Evolutionary conservation across 2,888 invertebrate genomes (phyloP).

Genomic region (Ischnus inquisitorius): DNA sequence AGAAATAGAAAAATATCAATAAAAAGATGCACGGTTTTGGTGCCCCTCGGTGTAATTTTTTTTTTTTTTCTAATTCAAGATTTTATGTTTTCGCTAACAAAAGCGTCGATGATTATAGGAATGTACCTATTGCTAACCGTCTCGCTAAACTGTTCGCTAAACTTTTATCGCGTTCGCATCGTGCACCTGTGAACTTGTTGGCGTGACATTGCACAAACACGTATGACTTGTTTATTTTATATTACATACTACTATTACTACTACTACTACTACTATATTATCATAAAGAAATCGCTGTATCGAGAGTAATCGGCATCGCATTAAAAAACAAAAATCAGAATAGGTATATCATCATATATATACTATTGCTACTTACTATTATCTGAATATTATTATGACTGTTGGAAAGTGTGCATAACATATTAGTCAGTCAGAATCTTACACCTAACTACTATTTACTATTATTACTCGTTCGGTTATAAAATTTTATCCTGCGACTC

Average conservation of each 20-base stretch:
- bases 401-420: slow-evolving; percentile 42
- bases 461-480: slow-evolving; percentile 34
- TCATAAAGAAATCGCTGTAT: slow-evolving; percentile 53
- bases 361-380: slow-evolving; percentile 36
- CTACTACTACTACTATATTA: slow-evolving; percentile 22
- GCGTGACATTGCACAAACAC: slow-evolving; percentile 79
- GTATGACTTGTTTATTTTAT: slow-evolving; percentile 75
- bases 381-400: slow-evolving; percentile 44
- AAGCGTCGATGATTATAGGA: not conserved
- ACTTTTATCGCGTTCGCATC: slow-evolving; percentile 74
- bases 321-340: slow-evolving; percentile 45
- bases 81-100: not conserved
- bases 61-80: not conserved
- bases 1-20: too few species aligned
- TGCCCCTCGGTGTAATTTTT: too few species aligned
- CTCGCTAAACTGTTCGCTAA: slow-evolving; percentile 20
- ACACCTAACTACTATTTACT: slow-evolving; percentile 23
- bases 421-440: slow-evolving; percentile 34
- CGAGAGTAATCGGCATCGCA: slow-evolving; percentile 61
- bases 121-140: not conserved
- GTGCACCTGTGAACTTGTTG: slow-evolving; percentile 80
- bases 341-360: slow-evolving; percentile 58
- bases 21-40: slow-evolving; percentile 5
- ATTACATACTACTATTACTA: slow-evolving; percentile 52
- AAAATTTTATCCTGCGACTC: slow-evolving; percentile 2